Base-by-base conservation (phyloP, 2,113 vertebrate genomes). In the Bucco capensis region DNA sequence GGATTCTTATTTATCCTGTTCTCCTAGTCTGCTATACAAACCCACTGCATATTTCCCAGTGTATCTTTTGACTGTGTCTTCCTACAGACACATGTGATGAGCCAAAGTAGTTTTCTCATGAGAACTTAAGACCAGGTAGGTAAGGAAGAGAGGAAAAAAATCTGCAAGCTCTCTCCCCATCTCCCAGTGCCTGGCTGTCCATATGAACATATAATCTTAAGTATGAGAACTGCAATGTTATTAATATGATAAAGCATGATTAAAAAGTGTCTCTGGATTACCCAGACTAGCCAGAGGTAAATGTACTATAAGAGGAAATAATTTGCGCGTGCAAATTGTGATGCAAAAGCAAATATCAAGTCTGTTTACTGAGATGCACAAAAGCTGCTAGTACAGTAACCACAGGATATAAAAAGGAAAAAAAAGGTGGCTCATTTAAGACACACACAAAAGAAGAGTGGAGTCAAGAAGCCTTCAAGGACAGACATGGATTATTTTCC, bases 31-130 rank as follows among this genome's bases (percentile, higher is more conserved):
- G 47, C 30, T 73, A 19, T 8, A 58, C 1, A 27, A 65, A 7
- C 22, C 22, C 5, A 12, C 62, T 81, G 50, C 70, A 56, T 15
- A 24, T 14, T 61, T 13, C 33, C 5, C 35, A 30, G 38, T 35
- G 67, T 60, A 50, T 57, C 30, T 70, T 53, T 50, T 73, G 62
- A 57, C 33, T 40, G 15, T 53, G 42, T 67, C 51, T 51, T 71
- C 49, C 60, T 65, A 35, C 30, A 71, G 69, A 88, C 1, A 1
- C 24, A 0, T 1, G 14, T 2, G 50, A 80, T 1, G 21, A 66
- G 30, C 9, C 58, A 30, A 30, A 74, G 33, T 37, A 42, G 18
- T 7, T 38, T 79, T 71, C 46, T 42, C 30, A n/a, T 3, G 28
- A 76, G 30, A 47, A 58, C 2, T 0, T 57, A 76, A 77, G 64